These are phyloP conservation scores for Mastomys coucha DNA, from an alignment of 2,113 vertebrate species.

Conservation along the genomic window DNA sequence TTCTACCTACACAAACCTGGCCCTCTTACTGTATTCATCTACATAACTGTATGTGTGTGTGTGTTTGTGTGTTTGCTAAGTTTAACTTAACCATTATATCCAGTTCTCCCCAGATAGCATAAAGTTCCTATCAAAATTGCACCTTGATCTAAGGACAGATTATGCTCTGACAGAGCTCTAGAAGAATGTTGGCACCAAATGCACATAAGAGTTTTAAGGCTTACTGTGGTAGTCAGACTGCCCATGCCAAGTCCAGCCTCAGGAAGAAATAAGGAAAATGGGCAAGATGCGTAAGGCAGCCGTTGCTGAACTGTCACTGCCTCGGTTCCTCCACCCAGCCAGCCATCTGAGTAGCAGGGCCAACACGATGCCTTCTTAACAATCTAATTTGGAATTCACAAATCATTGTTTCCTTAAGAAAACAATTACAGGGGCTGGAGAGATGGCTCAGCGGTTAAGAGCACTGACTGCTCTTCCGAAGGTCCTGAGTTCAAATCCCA, in stretches of 20 bases:
- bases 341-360: not conserved
- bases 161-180: conserved; percentile 40
- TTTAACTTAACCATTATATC: conserved; percentile 64
- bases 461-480: too few relatives aligned
- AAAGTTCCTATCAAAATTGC: conserved; percentile 61
- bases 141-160: not conserved
- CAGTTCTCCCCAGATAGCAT: conserved; percentile 60
- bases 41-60: conserved; percentile 10
- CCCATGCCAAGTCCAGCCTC: not conserved
- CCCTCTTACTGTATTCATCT: conserved; percentile 55
- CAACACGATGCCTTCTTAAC: not conserved
- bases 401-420: not conserved
- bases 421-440: too few relatives aligned
- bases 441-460: too few relatives aligned
- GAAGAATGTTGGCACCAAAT: conserved; percentile 72
- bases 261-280: not conserved
- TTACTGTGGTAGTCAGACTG: not conserved
- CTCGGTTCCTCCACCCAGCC: too few relatives aligned
- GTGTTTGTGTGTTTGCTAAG: not conserved
- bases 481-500: too few relatives aligned
- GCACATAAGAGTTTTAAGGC: conserved; percentile 69
- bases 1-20: conserved; percentile 51
- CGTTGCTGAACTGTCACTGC: not conserved
- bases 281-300: not conserved
- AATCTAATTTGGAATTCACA: not conserved